phyloP scores from a whole-genome alignment of 2,888 invertebrate genomes.

The Helobdella robusta region DNA sequence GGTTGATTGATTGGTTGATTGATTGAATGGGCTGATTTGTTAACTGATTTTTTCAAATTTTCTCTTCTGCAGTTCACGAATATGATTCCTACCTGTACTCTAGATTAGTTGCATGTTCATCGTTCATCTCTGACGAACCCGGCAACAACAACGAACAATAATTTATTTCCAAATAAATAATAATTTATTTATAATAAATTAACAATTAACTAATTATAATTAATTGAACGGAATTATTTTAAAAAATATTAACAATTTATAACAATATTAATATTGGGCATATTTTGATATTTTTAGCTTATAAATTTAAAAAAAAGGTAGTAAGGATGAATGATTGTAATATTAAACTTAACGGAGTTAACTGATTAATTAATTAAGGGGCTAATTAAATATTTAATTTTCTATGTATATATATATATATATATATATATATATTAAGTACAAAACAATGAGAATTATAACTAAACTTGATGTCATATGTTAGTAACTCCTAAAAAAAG shows the following conservation, averaged over 20 bases:
- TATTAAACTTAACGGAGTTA: too few species aligned
- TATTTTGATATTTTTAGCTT: too few species aligned
- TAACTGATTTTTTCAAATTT: background rate
- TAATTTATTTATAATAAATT: background rate
- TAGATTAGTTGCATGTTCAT: slow-evolving; percentile 1
- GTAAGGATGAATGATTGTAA: too few species aligned
- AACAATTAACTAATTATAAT: background rate
- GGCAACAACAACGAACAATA: background rate
- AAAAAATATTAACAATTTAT: background rate
- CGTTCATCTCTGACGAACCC: slow-evolving; percentile 12
- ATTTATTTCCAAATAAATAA: background rate
- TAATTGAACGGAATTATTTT: background rate
- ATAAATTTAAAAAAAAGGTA: too few species aligned
- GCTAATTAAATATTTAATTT: too few species aligned
- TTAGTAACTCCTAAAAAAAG: too few species aligned
- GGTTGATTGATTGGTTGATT: background rate
- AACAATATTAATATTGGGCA: background rate
- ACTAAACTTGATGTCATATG: too few species aligned
- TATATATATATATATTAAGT: too few species aligned
- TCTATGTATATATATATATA: too few species aligned
- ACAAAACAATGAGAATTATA: too few species aligned
- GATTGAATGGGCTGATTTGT: background rate
- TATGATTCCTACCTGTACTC: background rate
- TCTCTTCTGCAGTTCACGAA: background rate
- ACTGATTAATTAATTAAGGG: too few species aligned